Percentiles rank a stretch among this genome's conserved stretches.
phyloP scores from a whole-genome alignment of 2,797 vertebrate genomes.

The Enteromius afrohamiltoni region DNA sequence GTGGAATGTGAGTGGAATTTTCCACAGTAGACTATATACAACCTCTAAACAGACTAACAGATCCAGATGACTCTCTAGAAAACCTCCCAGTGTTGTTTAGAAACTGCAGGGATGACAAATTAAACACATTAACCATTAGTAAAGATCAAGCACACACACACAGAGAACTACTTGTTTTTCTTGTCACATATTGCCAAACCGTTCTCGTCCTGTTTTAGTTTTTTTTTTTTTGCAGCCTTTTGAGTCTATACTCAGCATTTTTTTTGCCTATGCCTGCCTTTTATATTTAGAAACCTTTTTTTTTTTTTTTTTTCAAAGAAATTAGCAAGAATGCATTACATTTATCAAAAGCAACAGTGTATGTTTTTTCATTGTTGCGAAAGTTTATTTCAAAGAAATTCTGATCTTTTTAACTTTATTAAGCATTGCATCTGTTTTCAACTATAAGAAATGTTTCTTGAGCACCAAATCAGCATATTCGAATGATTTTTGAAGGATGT shows the following conservation, averaged over 20 bases:
- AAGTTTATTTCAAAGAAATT: neutral
- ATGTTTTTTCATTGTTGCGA: neutral
- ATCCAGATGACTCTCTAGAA: neutral
- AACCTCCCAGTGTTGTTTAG: conserved; percentile 23
- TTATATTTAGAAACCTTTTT: neutral
- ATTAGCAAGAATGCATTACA: neutral
- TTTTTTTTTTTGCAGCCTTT: neutral
- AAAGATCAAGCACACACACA: neutral
- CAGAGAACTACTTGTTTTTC: conserved; percentile 16
- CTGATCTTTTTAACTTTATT: neutral
- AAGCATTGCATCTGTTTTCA: neutral
- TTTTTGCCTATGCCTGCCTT: neutral
- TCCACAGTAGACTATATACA: conserved; percentile 35
- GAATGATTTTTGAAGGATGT: neutral
- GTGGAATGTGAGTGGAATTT: conserved; percentile 50
- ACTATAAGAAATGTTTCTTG: neutral
- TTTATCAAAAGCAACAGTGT: neutral
- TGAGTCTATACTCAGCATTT: conserved; percentile 16
- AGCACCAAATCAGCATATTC: neutral
- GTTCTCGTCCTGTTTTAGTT: neutral
- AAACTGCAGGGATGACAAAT: conserved; percentile 5
- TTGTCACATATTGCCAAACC: neutral
- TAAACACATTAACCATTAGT: neutral
- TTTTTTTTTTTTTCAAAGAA: neutral
- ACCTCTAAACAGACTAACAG: conserved; percentile 10